Conservation (phyloP, 2,888 invertebrate species). For the Oxyscelio sp. region DNA sequence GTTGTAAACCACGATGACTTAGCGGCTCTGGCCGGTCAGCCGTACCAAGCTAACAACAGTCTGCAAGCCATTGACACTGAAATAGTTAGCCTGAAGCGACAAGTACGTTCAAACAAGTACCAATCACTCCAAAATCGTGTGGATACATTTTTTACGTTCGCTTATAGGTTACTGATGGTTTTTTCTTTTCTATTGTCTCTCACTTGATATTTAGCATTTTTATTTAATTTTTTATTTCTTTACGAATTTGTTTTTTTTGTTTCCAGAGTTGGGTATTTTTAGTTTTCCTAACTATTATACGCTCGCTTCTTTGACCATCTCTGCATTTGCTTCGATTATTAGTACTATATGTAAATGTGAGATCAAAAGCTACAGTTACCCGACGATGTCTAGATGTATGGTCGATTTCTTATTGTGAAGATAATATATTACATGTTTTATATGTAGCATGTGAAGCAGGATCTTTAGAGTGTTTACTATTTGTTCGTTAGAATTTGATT, state of each 20-base stretch:
- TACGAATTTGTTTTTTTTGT: no score
- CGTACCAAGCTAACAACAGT: conserved; percentile 91
- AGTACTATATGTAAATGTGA: not conserved
- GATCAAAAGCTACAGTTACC: no score
- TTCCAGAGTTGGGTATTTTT: conserved; percentile 24
- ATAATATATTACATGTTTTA: no score
- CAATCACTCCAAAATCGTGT: conserved; percentile 81
- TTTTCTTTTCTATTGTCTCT: conserved; percentile 38
- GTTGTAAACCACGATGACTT: conserved; percentile 99
- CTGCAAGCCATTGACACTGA: conserved; percentile 97
- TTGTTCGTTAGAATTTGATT: no score
- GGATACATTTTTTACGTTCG: conserved; percentile 88
- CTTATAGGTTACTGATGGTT: conserved; percentile 48
- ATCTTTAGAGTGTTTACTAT: no score
- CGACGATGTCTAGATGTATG: no score
- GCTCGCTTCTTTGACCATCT: conserved; percentile 15
- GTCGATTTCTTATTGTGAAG: no score
- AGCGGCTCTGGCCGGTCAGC: conserved; percentile 95
- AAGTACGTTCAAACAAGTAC: conserved; percentile 92
- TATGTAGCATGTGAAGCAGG: no score
- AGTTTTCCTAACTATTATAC: conserved; percentile 10
- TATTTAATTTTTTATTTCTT: conserved; percentile 24
- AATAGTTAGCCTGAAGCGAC: conserved; percentile 97
- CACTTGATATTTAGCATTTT: not conserved
- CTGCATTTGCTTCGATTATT: conserved; percentile 1